phyloP scores from a whole-genome alignment of 2,888 invertebrate species.

The Acleris cristana region DNA sequence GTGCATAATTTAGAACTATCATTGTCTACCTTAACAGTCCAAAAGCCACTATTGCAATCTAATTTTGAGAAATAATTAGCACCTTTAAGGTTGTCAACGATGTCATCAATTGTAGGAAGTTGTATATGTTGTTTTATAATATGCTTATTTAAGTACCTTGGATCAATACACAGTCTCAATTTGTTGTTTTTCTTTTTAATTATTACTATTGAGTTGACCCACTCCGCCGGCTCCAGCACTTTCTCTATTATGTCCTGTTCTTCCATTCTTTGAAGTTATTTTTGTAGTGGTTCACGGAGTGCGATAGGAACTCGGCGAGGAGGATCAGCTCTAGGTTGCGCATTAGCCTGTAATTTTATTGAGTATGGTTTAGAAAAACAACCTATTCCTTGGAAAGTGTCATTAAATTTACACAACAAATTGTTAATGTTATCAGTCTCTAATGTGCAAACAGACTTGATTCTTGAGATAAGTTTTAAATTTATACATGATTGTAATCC shows the following conservation, averaged over 20 bases:
- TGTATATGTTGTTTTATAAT: no score
- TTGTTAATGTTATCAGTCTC: neutral
- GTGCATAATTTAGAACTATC: no score
- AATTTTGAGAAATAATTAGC: no score
- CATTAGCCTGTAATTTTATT: slow-evolving; percentile 4
- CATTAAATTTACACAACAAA: neutral
- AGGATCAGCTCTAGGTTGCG: slow-evolving; percentile 9
- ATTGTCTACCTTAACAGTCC: no score
- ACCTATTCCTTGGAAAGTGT: neutral
- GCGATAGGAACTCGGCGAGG: slow-evolving; percentile 10
- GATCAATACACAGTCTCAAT: neutral
- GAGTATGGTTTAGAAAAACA: neutral
- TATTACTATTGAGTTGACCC: slow-evolving; percentile 12
- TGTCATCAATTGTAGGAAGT: no score
- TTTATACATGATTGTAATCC: neutral
- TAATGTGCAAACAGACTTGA: neutral
- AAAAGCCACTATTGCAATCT: no score
- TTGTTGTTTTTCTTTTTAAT: slow-evolving; percentile 9
- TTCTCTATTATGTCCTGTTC: slow-evolving; percentile 1
- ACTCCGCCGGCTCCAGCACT: slow-evolving; percentile 9
- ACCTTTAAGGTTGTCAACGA: no score
- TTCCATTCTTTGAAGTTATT: neutral
- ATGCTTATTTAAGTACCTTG: no score
- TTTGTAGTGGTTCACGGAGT: neutral
- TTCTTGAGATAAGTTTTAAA: neutral